Percentiles rank a stretch among this genome's conserved stretches.
phyloP scores from a whole-genome alignment of 2,113 vertebrate species.

The Lampris incognitus region DNA sequence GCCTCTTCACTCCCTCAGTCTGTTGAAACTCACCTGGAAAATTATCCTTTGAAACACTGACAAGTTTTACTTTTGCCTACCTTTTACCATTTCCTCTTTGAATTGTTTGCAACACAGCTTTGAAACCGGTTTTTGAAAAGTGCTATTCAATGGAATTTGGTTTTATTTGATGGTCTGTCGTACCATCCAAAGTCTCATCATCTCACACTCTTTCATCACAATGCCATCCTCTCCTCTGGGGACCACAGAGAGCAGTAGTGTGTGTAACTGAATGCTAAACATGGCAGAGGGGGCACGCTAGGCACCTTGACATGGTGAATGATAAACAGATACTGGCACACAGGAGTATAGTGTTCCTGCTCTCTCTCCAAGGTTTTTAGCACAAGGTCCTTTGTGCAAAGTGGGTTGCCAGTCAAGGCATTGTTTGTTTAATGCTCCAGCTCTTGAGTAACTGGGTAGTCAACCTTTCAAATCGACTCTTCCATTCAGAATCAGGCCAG shows the following conservation, averaged over 20 bases:
- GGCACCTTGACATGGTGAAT: conserved; percentile 55
- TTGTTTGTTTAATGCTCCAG: not conserved
- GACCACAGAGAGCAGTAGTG: conserved; percentile 32
- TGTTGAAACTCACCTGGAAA: too few species aligned
- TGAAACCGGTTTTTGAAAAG: too few species aligned
- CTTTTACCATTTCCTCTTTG: too few species aligned
- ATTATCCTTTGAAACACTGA: too few species aligned
- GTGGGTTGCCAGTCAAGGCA: not conserved
- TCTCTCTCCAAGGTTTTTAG: conserved; percentile 46
- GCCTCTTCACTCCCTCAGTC: too few species aligned
- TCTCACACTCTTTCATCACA: conserved; percentile 45
- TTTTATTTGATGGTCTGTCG: too few species aligned
- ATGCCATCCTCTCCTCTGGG: conserved; percentile 34
- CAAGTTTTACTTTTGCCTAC: too few species aligned
- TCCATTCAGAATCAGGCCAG: not conserved
- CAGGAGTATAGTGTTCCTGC: conserved; percentile 40
- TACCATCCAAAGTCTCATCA: conserved; percentile 10
- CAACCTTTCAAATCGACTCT: not conserved
- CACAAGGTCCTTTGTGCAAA: conserved; percentile 47
- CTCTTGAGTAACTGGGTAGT: too few species aligned
- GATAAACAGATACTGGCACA: not conserved
- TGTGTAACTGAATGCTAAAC: conserved; percentile 49
- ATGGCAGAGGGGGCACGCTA: conserved; percentile 14
- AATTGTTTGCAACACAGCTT: too few species aligned
- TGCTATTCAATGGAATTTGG: too few species aligned